These are phyloP conservation scores for Elaphurus davidianus DNA, from an alignment of 2,113 vertebrate genomes.

Conservation along the genomic window DNA sequence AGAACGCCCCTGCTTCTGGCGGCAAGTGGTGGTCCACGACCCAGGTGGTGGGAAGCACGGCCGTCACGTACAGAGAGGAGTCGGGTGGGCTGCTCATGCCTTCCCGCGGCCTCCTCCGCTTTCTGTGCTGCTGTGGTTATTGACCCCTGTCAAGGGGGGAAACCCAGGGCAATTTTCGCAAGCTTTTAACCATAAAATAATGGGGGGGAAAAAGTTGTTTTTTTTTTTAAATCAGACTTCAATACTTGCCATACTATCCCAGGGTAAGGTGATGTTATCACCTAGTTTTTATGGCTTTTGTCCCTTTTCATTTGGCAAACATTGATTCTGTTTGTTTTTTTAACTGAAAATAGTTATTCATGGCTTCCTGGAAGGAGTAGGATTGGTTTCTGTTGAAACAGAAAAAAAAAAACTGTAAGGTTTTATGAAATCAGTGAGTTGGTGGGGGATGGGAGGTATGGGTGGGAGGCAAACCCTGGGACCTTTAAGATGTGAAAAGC, in stretches of 20 bases:
- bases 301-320: conserved; percentile 65
- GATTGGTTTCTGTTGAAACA: conserved; percentile 12
- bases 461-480: background rate
- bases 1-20: background rate
- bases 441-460: background rate
- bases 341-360: conserved; percentile 38
- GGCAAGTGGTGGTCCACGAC: rapidly evolving
- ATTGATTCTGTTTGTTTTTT: conserved; percentile 56
- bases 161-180: background rate
- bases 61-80: rapidly evolving
- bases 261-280: conserved; percentile 63
- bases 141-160: background rate
- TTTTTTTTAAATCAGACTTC: background rate
- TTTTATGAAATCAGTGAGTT: conserved; percentile 4
- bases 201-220: no score
- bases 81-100: rapidly evolving
- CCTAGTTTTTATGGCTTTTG: conserved; percentile 69
- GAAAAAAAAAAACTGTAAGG: background rate
- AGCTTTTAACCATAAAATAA: background rate
- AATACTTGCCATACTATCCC: conserved; percentile 1
- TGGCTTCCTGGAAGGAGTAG: conserved; percentile 17
- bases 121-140: background rate
- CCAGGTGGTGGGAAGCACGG: rapidly evolving
- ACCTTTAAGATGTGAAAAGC: background rate
- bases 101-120: background rate